Percentiles rank a stretch among this genome's conserved stretches.
phyloP scores from a whole-genome alignment of 2,888 invertebrate species.

The Leucophenga maculata region DNA sequence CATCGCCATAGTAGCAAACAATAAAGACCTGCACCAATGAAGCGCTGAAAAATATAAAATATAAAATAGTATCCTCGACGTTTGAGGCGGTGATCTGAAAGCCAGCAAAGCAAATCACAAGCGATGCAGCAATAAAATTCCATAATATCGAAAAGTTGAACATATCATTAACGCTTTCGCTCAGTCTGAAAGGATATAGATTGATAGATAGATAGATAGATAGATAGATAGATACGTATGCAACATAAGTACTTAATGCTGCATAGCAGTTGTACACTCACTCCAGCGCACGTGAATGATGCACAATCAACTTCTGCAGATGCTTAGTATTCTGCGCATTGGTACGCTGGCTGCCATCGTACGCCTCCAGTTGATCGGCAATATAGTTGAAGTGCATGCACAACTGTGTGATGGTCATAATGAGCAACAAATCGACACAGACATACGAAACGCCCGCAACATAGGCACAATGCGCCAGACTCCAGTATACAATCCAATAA shows the following conservation, averaged over 20 bases:
- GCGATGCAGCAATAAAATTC: constrained; percentile 67
- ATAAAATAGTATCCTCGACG: constrained; percentile 59
- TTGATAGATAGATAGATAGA: neutral
- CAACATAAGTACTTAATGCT: too few species aligned
- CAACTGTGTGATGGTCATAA: constrained; percentile 58
- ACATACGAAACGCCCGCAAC: constrained; percentile 61
- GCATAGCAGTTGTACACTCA: constrained; percentile 44
- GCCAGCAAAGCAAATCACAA: constrained; percentile 67
- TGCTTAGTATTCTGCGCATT: constrained; percentile 48
- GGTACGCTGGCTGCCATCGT: constrained; percentile 42
- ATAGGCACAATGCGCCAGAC: constrained; percentile 55
- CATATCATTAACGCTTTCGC: constrained; percentile 57
- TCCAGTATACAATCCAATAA: constrained; percentile 54
- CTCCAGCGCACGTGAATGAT: constrained; percentile 53
- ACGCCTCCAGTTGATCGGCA: constrained; percentile 48
- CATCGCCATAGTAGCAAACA: constrained; percentile 66
- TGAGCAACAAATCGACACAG: constrained; percentile 61
- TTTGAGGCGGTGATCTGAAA: constrained; percentile 66
- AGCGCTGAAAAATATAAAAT: constrained; percentile 61
- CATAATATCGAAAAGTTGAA: constrained; percentile 63
- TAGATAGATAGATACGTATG: neutral
- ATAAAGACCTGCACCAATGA: constrained; percentile 65
- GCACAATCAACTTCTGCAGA: constrained; percentile 38
- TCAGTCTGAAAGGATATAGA: constrained; percentile 43
- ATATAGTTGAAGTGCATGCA: constrained; percentile 62